Base-by-base conservation (phyloP, 2,888 invertebrate species). In the Dascillus cervinus region DNA sequence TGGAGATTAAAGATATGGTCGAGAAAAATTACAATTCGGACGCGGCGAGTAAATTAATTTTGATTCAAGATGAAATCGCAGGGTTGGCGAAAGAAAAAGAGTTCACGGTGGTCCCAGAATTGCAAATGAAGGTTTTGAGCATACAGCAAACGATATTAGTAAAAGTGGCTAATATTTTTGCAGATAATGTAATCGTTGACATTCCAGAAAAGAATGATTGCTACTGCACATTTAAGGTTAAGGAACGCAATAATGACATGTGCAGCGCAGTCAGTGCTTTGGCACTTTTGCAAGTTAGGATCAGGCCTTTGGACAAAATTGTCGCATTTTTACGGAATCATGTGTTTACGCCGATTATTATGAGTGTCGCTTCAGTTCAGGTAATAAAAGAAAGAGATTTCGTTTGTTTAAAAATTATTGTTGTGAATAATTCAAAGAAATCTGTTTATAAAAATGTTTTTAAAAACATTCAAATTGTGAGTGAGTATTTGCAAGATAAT, bases 281-380 rank as follows among this genome's bases (percentile, higher is more conserved):
- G 10, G 50, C 46, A 25, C 33, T 34, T 19, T 34, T 41, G 33
- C 44, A 42, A 53, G 48, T 67, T 53, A 49, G 77, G 49, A 52
- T 66, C 53, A 46, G 48, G 13, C 72, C 71, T 49, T 54, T 84
- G 3, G 63, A 71, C 17, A 62, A 67, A 29, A 74, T 85, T 49
- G 66, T 75, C 2, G 65, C 66, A 33, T 73, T 72, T 46, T 50
- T 86, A 10, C 60, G 78, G 44, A 66, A 72, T 15, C 58, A 72
- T 38, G 56, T 82, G 12, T 62, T 83, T 6, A 55, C 63, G 29
- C 73, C 77, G 0, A 68, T 83, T 1, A 71, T 82, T 31, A 63
- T 69, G 28, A 56, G 65, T 34, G 64, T 71, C 8, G 58, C 60
- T 37, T 50, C 48, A n/a, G 65, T 77, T 2, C 60, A 59, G 23